Evolutionary conservation across 2,797 vertebrate species (phyloP), one percentile per base, ranked within the genome.

Genomic region (Esox masquinongy): DNA sequence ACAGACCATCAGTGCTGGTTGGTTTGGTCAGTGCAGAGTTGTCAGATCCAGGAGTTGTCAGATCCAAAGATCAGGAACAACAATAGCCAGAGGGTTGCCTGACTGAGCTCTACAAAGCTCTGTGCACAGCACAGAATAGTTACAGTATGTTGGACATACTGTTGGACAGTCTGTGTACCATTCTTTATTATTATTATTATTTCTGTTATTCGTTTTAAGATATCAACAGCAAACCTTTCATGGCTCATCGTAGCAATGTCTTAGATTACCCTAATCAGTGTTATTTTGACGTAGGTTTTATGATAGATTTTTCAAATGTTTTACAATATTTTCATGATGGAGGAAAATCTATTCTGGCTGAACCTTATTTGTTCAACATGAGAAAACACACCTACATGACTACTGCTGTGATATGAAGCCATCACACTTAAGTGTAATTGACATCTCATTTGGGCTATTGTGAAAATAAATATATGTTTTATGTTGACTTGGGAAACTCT

Each of bases 341-440:
- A 39, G 36, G 36, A 39, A 34, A 34, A 34, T 2, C 34, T 34
- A 34, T 34, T 34, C 34, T 34, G 34, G 34, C 34, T 2, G 5
- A 34, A 39, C 36, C 5, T 8, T 39, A 39, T 39, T 8, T 39
- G 7, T 39, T 39, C 36, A 39, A 39, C 36, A 39, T 39, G 36
- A 39, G 4, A 39, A 39, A 39, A 39, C 5, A 4, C 36, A 39
- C 36, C 36, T 3, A 39, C 36, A 8, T 39, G 7, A 39, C 5
- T 5, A 8, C 36, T 39, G 2, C 36, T 39, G 7, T 39, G 36
- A 88, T 83, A 82, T 80, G 88, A 86, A 90, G 76, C 83, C 80
- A 88, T 90, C 76, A 88, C 91, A 92, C 88, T 88, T 85, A 56
- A 86, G 88, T 85, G 82, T 88, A 87, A 89, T 92, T 93, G 93